A percentile compares a stretch with the other conserved stretches of the same genome.
Evolutionary conservation across 2,888 invertebrate genomes (phyloP).

Genomic region (Hirtodrosophila alboralis): DNA sequence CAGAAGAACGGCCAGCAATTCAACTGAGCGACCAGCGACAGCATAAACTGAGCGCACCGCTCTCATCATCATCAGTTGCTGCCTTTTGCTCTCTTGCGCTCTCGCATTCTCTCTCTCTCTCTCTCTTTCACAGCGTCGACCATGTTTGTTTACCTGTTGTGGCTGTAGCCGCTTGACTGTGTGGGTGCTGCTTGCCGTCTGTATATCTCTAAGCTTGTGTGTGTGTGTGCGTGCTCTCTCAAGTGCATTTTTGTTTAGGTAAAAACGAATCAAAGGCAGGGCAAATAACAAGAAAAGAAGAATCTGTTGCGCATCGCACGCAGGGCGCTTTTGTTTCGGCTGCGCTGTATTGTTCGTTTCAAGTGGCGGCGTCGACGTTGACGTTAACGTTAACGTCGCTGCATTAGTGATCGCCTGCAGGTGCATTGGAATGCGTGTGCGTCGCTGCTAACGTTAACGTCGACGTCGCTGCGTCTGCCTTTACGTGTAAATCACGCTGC

Average conservation of each 20-base stretch:
- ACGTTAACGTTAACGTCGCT: conserved; percentile 13
- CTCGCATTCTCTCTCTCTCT: conserved; percentile 27
- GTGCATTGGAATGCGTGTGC: conserved; percentile 76
- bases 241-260: conserved; percentile 79
- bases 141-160: conserved; percentile 76
- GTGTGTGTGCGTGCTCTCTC: conserved; percentile 58
- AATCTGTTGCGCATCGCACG: conserved; percentile 77
- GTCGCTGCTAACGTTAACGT: conserved; percentile 28
- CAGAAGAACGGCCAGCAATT: conserved; percentile 55
- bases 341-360: conserved; percentile 62
- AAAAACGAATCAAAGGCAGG: conserved; percentile 77
- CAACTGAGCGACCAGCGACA: conserved; percentile 53
- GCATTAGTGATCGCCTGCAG: conserved; percentile 57
- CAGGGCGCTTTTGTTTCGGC: conserved; percentile 68
- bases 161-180: conserved; percentile 34
- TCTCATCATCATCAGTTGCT: conserved; percentile 31
- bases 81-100: conserved; percentile 28
- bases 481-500: conserved; percentile 75
- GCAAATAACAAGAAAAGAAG: conserved; percentile 74
- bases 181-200: conserved; percentile 44
- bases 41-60: conserved; percentile 65
- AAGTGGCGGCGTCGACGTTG: conserved; percentile 66
- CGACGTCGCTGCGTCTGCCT: conserved; percentile 62
- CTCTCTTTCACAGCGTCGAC: conserved; percentile 24
- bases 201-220: conserved; percentile 12